phyloP scores from a whole-genome alignment of 2,113 vertebrate species.

The Chaenocephalus aceratus region DNA sequence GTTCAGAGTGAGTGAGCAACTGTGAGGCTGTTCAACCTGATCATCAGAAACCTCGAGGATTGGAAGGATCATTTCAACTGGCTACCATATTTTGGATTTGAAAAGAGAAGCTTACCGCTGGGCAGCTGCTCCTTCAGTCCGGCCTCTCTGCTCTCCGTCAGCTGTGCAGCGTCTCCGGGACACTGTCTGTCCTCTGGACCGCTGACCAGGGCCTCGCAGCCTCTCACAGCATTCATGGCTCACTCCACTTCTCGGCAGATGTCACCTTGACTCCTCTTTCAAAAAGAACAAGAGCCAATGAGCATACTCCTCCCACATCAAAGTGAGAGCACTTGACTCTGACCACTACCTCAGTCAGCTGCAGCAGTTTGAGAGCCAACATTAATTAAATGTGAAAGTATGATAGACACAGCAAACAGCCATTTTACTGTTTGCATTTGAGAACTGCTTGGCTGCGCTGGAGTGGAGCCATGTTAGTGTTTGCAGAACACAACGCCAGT shows the following conservation, averaged over 20 bases:
- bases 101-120: constrained; percentile 74
- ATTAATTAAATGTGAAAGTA: constrained; percentile 64
- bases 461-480: constrained; percentile 63
- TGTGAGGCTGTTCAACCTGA: neutral
- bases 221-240: constrained; percentile 83
- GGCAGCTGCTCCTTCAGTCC: constrained; percentile 60
- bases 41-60: neutral
- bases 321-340: constrained; percentile 31
- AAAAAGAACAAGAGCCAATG: constrained; percentile 40
- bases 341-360: constrained; percentile 33
- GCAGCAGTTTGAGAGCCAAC: constrained; percentile 34
- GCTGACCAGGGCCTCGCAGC: constrained; percentile 52
- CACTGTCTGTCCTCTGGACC: constrained; percentile 46
- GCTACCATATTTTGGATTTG: neutral
- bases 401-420: constrained; percentile 50
- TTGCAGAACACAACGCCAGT: constrained; percentile 63
- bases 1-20: neutral
- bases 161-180: constrained; percentile 51
- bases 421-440: constrained; percentile 58
- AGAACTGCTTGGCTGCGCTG: constrained; percentile 36
- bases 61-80: neutral
- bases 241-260: constrained; percentile 67
- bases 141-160: constrained; percentile 60
- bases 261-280: constrained; percentile 54
- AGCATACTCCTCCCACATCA: constrained; percentile 21